Evolutionary conservation across 1,140 invertebrate genomes (phyloP), one percentile per base, ranked within the genome.

Genomic region (Dendroctonus ponderosae): DNA sequence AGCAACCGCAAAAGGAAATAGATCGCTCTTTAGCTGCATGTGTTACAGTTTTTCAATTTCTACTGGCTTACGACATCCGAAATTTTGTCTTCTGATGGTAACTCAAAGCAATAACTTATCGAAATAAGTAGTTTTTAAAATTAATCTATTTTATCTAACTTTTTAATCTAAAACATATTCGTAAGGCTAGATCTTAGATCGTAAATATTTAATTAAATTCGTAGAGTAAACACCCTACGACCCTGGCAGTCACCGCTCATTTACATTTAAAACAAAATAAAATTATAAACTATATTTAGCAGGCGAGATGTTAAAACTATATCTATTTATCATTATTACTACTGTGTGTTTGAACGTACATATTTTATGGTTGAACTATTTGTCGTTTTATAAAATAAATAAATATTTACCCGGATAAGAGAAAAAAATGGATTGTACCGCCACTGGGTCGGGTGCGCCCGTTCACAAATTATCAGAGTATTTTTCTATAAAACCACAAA

Each of bases 71-170:
- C 64, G 71, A 68, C 66, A 71, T 70, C 63, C 63, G 49, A 62
- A 71, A 73, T 75, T 77, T 78, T 71, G 77, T 79, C 78, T 79
- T 79, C 77, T 76, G 75, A 75, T 71, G 48, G 78, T 74, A 79
- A 79, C 78, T 71, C 69, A 79, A 75, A 79, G 78, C 78, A 79
- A 79, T 79, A 79, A 79, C 66, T 50, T 74, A 78, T 75, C 76
- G 75, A 76, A 74, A 75, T 75, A 76, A 74, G 67, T 70, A 71
- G 69, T 72, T 71, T 72, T 69, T 72, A 71, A 75, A 73, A 62
- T 52, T 75, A 69, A 71, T 70, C 73, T 76, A 75, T 76, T 26
- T 76, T 75, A 74, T 74, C 72, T 75, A 76, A 71, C 67, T 73
- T 74, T 72, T 65, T 57, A 65, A 57, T 26, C 41, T 60, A 57